Evolutionary conservation across 2,113 vertebrate species (phyloP), one percentile per base, ranked within the genome.

Genomic region (Micromys minutus): DNA sequence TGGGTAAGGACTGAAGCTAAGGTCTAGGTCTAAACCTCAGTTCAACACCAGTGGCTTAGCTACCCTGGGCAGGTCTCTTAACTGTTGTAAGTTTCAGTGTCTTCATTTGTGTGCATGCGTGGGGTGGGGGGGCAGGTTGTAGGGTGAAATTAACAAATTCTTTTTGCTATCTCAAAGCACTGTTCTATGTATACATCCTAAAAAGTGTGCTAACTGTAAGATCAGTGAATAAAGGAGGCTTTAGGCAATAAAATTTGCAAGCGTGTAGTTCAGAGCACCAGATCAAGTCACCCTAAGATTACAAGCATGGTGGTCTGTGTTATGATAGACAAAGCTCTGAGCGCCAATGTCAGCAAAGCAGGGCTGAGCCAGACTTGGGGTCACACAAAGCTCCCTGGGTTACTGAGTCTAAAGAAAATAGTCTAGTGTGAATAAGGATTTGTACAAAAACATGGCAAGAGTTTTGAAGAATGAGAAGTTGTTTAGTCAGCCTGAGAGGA

Each of bases 381-480:
- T 87, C 63, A 85, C 31, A 26, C 16, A 76, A 76, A 71, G 4
- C 42, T 93, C 71, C 39, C 29, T 31, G 45, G 67, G 19, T 45
- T 31, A 69, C 15, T 34, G 11, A 69, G 17, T 26, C 24, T 81
- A 24, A 89, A 79, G 55, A 81, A n/a, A 89, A 83, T 26, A 83
- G 45, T 61, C 42, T 63, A n/a, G 29, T 55, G 29, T 89, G 36
- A n/a, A 79, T 57, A 59, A 59, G 22, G 50, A n/a, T 26, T 80
- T 88, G 69, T 59, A 34, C n/a, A 77, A 31, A 75, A 52, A 79
- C 16, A 67, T 15, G 1, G 17, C 52, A 5, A 10, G n/a, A 76
- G 29, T 93, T 86, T 65, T 86, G 22, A 89, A 91, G 76, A 22
- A 67, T 95, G 84, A 80, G 10, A 39, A 81, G 17, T 36, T 96